These are phyloP conservation scores for Tachuris rubrigastra DNA, from an alignment of 2,113 vertebrate species.

Conservation along the genomic window DNA sequence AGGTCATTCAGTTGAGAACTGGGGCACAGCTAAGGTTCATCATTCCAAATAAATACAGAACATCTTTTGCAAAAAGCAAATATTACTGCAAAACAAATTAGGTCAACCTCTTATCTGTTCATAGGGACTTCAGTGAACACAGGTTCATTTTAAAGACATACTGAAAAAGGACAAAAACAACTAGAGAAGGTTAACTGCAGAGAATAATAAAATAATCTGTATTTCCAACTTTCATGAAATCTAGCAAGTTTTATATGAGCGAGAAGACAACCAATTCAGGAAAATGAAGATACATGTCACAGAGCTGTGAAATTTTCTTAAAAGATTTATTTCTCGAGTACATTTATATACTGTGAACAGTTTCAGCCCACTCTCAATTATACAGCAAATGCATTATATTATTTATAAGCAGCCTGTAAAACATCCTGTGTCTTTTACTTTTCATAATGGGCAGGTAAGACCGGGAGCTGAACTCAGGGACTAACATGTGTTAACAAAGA, in stretches of 20 bases:
- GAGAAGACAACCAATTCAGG: neutral
- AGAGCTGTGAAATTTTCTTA: neutral
- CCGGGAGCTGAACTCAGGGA: neutral
- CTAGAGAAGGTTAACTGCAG: neutral
- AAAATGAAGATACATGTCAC: neutral
- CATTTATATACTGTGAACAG: neutral
- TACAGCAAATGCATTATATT: neutral
- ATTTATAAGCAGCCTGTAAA: constrained; percentile 30
- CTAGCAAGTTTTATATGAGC: neutral
- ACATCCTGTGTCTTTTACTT: neutral
- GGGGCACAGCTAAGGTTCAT: neutral
- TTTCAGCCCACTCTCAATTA: neutral
- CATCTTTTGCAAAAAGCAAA: neutral
- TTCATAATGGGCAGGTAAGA: constrained; percentile 7
- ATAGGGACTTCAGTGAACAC: neutral
- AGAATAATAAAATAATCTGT: neutral
- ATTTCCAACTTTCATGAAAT: neutral
- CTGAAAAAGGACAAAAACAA: neutral
- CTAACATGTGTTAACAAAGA: neutral
- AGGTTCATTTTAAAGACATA: neutral
- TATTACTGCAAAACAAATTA: neutral
- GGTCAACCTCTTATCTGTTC: neutral
- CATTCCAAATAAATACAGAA: neutral
- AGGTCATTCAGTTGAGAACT: neutral
- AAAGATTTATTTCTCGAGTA: constrained; percentile 28